These are phyloP conservation scores for Umimayanthus kanabou DNA, from an alignment of 92 coral and sea anemone species.

Conservation along the genomic window DNA sequence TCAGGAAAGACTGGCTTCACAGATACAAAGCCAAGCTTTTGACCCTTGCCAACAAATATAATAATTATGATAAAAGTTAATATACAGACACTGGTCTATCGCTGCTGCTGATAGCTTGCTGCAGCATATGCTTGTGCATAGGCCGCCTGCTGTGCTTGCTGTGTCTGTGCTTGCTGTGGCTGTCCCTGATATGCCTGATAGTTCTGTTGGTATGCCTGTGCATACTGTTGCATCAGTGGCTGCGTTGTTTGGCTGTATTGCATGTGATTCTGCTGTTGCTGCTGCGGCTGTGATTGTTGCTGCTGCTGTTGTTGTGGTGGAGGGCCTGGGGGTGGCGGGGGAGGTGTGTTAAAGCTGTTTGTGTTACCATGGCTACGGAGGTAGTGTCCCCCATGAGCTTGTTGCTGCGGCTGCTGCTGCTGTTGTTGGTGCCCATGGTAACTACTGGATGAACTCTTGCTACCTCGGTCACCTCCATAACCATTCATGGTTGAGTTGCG, in stretches of 20 bases:
- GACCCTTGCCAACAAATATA: neutral
- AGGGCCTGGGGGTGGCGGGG: slow-evolving; percentile 70
- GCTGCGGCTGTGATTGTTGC: slow-evolving; percentile 36
- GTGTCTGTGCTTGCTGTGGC: slow-evolving; percentile 47
- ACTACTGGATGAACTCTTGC: slow-evolving; percentile 46
- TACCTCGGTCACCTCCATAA: slow-evolving; percentile 54
- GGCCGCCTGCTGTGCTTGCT: slow-evolving; percentile 60
- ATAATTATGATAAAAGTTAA: neutral
- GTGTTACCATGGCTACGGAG: slow-evolving; percentile 51
- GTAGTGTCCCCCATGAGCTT: slow-evolving; percentile 45
- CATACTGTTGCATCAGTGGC: slow-evolving; percentile 50
- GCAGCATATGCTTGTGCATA: slow-evolving; percentile 16
- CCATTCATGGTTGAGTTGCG: slow-evolving; percentile 51
- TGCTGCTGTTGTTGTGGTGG: slow-evolving; percentile 66
- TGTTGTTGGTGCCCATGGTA: slow-evolving; percentile 52
- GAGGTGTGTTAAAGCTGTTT: slow-evolving; percentile 56
- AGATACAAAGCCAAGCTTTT: neutral
- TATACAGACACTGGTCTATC: slow-evolving; percentile 13
- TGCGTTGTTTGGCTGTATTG: slow-evolving; percentile 36
- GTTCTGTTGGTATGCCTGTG: slow-evolving; percentile 55
- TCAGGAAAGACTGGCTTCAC: neutral
- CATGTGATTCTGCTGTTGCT: slow-evolving; percentile 41
- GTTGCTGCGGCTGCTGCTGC: slow-evolving; percentile 54
- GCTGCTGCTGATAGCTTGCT: slow-evolving; percentile 34
- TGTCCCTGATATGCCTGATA: slow-evolving; percentile 50